A percentile compares a stretch with the other conserved stretches of the same genome.
phyloP scores from a whole-genome alignment of 2,888 invertebrate species.

The Plutella xylostella region DNA sequence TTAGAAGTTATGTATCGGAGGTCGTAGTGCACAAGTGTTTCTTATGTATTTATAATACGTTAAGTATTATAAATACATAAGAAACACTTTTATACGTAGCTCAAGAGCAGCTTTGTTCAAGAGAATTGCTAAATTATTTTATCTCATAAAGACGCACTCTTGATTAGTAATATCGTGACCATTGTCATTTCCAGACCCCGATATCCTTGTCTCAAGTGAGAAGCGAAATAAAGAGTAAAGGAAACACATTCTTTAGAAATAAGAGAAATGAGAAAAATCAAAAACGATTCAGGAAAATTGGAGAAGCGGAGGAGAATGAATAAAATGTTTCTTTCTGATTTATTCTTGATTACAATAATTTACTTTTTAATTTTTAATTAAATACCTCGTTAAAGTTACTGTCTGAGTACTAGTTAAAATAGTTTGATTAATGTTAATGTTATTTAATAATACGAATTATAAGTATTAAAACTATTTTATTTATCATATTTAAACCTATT shows the following conservation, averaged over 20 bases:
- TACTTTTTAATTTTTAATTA: neutral
- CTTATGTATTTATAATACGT: no score
- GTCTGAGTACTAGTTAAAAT: no score
- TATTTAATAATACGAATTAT: no score
- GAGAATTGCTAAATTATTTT: neutral
- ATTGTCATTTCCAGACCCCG: slow-evolving; percentile 19
- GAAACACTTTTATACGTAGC: neutral
- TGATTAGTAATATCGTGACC: neutral
- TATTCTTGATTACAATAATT: neutral
- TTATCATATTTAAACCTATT: no score
- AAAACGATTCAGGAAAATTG: slow-evolving; percentile 14
- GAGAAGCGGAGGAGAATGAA: neutral
- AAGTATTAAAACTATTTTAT: no score
- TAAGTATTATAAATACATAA: neutral
- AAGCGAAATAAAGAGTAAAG: slow-evolving; percentile 21
- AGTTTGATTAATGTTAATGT: no score
- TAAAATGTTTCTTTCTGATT: neutral
- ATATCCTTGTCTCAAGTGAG: slow-evolving; percentile 24
- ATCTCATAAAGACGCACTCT: neutral
- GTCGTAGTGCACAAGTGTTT: no score
- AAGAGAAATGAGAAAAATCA: slow-evolving; percentile 22
- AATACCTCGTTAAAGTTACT: neutral
- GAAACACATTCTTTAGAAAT: slow-evolving; percentile 27
- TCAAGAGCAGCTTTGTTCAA: neutral
- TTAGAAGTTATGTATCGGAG: no score